Evolutionary conservation across 2,113 vertebrate species (phyloP).

Genomic region (Rhea americana): DNA sequence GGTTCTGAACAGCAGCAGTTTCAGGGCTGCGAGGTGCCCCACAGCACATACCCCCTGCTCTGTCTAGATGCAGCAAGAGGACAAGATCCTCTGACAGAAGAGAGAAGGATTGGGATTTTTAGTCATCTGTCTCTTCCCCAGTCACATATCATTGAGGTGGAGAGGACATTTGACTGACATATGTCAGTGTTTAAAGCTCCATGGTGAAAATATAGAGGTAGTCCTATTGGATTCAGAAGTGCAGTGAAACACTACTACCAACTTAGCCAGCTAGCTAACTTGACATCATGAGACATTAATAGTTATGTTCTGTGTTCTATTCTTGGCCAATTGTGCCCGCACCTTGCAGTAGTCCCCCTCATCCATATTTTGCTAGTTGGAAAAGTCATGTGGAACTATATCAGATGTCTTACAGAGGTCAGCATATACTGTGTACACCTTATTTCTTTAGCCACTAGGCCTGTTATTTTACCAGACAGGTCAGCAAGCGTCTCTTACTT

Average conservation of each 20-base stretch:
- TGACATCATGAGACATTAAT: slow-evolving; percentile 66
- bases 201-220: slow-evolving; percentile 54
- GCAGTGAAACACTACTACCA: slow-evolving; percentile 51
- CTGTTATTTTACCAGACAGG: background rate
- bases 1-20: background rate
- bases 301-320: slow-evolving; percentile 57
- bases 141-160: slow-evolving; percentile 55
- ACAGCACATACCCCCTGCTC: background rate
- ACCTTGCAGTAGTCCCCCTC: slow-evolving; percentile 35
- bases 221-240: slow-evolving; percentile 46
- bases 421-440: background rate
- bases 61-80: slow-evolving; percentile 14
- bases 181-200: background rate
- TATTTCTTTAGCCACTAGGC: background rate
- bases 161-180: slow-evolving; percentile 55
- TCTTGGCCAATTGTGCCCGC: slow-evolving; percentile 56
- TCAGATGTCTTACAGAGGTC: slow-evolving; percentile 19
- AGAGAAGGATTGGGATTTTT: slow-evolving; percentile 51
- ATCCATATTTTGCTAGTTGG: slow-evolving; percentile 9
- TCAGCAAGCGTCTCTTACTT: background rate
- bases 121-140: slow-evolving; percentile 34
- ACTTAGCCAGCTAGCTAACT: slow-evolving; percentile 47
- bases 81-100: slow-evolving; percentile 37
- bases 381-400: slow-evolving; percentile 28
- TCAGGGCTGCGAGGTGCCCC: background rate